A percentile compares a stretch with the other conserved stretches of the same genome.
Conservation (phyloP, 2,797 vertebrate genomes). For the Avahi laniger region DNA sequence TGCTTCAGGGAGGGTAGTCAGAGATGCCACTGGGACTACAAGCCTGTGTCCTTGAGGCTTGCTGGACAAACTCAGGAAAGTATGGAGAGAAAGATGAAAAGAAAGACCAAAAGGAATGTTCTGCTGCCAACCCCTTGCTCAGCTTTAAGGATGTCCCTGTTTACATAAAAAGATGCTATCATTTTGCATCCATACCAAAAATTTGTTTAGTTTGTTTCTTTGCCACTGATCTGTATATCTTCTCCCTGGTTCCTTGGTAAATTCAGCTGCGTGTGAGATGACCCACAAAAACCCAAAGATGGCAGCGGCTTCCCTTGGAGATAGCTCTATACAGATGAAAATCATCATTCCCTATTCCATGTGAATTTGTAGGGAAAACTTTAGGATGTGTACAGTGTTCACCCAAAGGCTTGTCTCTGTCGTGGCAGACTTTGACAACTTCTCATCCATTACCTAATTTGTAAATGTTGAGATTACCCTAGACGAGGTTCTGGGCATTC, state of each 20-base stretch:
- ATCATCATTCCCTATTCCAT: neutral
- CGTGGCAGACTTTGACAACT: neutral
- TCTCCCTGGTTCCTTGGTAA: neutral
- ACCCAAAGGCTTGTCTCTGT: neutral
- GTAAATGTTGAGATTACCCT: neutral
- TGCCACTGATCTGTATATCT: neutral
- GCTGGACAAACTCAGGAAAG: neutral
- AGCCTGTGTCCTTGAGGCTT: neutral
- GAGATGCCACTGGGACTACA: neutral
- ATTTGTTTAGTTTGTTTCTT: neutral
- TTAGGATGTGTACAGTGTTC: neutral
- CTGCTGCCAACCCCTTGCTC: neutral
- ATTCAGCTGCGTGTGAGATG: neutral
- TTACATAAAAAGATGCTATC: neutral
- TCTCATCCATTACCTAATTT: neutral
- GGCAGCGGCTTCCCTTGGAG: neutral
- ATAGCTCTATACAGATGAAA: neutral
- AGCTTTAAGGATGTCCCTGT: neutral
- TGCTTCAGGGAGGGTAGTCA: neutral
- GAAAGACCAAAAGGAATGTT: neutral
- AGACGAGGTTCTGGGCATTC: too few relatives aligned
- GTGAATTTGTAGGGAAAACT: neutral
- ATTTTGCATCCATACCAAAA: neutral
- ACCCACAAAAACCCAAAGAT: neutral
- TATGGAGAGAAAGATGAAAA: neutral